Conservation (phyloP, 2,113 vertebrate genomes). For the Sylvilagus bachmani region DNA sequence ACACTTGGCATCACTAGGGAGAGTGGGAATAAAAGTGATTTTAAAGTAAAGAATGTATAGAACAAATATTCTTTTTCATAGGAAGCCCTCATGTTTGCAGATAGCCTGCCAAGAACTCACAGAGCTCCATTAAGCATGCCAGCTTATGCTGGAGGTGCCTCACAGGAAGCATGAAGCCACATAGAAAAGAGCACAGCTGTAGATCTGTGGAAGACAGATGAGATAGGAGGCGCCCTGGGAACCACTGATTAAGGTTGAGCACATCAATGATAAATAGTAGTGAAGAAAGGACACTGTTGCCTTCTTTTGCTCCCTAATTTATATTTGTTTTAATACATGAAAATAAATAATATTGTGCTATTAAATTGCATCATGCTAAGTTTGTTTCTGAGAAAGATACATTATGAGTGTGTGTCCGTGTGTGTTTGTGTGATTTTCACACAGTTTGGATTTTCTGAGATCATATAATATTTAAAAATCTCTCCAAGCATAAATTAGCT, state of each 20-base stretch:
- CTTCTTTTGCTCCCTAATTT: background rate
- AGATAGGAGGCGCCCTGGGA: background rate
- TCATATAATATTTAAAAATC: background rate
- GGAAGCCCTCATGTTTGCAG: background rate
- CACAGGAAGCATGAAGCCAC: background rate
- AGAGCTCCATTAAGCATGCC: background rate
- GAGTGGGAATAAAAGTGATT: background rate
- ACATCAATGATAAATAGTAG: background rate
- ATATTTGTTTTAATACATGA: background rate
- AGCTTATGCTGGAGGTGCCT: background rate
- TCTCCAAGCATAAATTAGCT: background rate
- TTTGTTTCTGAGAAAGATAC: conserved; percentile 37
- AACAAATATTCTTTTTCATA: background rate
- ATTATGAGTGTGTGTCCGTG: background rate
- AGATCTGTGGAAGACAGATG: too few species aligned
- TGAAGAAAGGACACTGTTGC: background rate
- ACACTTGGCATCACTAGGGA: background rate
- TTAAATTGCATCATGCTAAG: background rate
- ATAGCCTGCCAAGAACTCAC: background rate
- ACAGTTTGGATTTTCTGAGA: background rate
- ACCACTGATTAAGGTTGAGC: background rate
- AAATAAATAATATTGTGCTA: background rate
- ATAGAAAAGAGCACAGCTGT: background rate
- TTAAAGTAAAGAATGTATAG: too few species aligned
- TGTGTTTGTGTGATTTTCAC: background rate